Percentiles rank a stretch among this genome's conserved stretches.
Evolutionary conservation across 1,140 invertebrate species (phyloP).

Genomic region (Drosophila sproati): DNA sequence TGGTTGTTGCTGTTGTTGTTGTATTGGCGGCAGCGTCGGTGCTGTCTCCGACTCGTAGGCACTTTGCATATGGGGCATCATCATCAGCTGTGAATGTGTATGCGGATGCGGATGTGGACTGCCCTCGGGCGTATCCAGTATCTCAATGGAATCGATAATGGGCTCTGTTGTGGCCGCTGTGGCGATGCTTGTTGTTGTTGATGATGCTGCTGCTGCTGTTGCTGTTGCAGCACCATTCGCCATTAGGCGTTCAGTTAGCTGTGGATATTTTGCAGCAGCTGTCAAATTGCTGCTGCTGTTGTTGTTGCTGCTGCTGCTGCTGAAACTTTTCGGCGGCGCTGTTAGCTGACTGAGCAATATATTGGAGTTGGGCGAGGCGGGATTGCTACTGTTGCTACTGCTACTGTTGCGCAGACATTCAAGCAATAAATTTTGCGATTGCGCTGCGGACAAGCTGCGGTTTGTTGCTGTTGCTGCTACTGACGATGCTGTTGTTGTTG

Average conservation of each 20-base stretch:
- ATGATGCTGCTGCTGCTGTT: slow-evolving; percentile 13
- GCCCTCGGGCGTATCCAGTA: slow-evolving; percentile 77
- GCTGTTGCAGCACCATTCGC: slow-evolving; percentile 58
- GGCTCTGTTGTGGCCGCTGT: slow-evolving; percentile 16
- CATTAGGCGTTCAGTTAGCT: slow-evolving; percentile 72
- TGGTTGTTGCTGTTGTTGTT: slow-evolving; percentile 13
- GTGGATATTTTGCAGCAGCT: slow-evolving; percentile 68
- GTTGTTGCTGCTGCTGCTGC: slow-evolving; percentile 17
- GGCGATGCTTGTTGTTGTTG: not conserved
- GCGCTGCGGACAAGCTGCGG: slow-evolving; percentile 27
- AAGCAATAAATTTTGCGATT: slow-evolving; percentile 45
- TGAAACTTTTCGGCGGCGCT: slow-evolving; percentile 69
- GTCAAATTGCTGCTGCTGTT: slow-evolving; percentile 29
- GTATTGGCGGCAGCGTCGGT: not conserved
- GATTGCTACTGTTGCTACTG: not conserved
- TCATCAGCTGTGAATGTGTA: slow-evolving; percentile 8
- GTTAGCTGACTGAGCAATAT: slow-evolving; percentile 69
- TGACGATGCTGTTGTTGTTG: not conserved
- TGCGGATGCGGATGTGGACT: slow-evolving; percentile 54
- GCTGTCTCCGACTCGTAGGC: slow-evolving; percentile 39
- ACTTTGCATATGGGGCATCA: slow-evolving; percentile 41
- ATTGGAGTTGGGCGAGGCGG: slow-evolving; percentile 50
- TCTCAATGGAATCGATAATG: slow-evolving; percentile 79
- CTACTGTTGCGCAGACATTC: slow-evolving; percentile 40
- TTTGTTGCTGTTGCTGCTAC: slow-evolving; percentile 14